Conservation (phyloP, 2,888 invertebrate genomes). For the Amphiduros pacificus region DNA sequence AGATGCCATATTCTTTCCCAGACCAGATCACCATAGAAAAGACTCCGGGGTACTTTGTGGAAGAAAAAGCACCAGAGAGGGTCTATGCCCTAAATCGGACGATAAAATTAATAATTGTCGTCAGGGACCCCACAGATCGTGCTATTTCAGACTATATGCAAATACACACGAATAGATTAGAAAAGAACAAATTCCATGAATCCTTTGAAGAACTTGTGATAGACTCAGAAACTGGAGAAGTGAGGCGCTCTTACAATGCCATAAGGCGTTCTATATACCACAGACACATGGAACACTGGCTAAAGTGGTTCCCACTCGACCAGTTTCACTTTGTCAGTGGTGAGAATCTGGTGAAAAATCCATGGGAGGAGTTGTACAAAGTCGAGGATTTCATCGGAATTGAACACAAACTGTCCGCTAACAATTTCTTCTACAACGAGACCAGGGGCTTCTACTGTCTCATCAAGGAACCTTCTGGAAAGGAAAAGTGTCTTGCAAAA, state of each 20-base stretch:
- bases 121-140: conserved; percentile 92
- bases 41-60: conserved; percentile 96
- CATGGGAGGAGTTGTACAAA: conserved; percentile 47
- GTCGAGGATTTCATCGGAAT: conserved; percentile 55
- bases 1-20: conserved; percentile 90
- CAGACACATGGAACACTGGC: conserved; percentile 84
- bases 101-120: conserved; percentile 85
- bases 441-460: conserved; percentile 94
- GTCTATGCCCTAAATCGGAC: conserved; percentile 92
- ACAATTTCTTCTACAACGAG: conserved; percentile 94
- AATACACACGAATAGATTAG: conserved; percentile 68
- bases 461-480: conserved; percentile 59
- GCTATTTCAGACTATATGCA: conserved; percentile 97
- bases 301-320: conserved; percentile 86
- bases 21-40: conserved; percentile 96
- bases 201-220: conserved; percentile 51
- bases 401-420: conserved; percentile 56
- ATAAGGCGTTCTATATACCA: conserved; percentile 59
- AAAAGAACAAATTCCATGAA: conserved; percentile 18
- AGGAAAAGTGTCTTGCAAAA: conserved; percentile 87
- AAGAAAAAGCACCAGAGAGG: conserved; percentile 90
- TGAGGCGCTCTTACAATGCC: conserved; percentile 61
- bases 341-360: conserved; percentile 50
- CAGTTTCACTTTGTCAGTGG: conserved; percentile 90
- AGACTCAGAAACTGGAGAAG: conserved; percentile 48